phyloP scores from a whole-genome alignment of 2,797 vertebrate species.

The Pseudocheirus occidentalis region DNA sequence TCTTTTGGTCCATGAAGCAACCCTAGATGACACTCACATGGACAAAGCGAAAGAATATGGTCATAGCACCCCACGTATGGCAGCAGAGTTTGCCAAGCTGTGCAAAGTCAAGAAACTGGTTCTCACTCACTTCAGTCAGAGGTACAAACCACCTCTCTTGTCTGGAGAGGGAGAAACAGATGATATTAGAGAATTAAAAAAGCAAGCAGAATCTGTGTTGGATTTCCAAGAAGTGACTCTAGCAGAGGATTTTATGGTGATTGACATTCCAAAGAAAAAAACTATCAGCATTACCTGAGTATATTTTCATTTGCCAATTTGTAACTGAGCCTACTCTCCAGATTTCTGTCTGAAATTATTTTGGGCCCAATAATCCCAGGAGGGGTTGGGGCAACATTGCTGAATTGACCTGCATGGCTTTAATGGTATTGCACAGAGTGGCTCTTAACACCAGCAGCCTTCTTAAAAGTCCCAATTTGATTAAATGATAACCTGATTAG shows the following conservation, averaged over 20 bases:
- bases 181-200: slow-evolving; percentile 84
- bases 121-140: slow-evolving; percentile 94
- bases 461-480: slow-evolving; percentile 50
- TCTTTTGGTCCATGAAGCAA: slow-evolving; percentile 94
- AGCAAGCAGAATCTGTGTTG: slow-evolving; percentile 88
- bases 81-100: slow-evolving; percentile 85
- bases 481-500: neutral
- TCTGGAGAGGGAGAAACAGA: slow-evolving; percentile 84
- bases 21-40: slow-evolving; percentile 87
- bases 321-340: slow-evolving; percentile 27
- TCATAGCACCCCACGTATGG: slow-evolving; percentile 92
- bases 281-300: neutral
- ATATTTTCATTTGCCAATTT: neutral
- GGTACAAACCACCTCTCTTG: slow-evolving; percentile 88
- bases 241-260: slow-evolving; percentile 93
- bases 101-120: slow-evolving; percentile 86
- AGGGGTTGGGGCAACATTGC: slow-evolving; percentile 43
- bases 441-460: slow-evolving; percentile 38
- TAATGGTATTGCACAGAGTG: neutral
- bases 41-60: slow-evolving; percentile 91
- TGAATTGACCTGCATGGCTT: slow-evolving; percentile 30
- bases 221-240: slow-evolving; percentile 86
- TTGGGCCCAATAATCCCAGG: slow-evolving; percentile 45
- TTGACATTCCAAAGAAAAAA: slow-evolving; percentile 87
- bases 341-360: slow-evolving; percentile 49